Base-by-base conservation (phyloP, 2,888 invertebrate species). In the Limenitis arthemis region DNA sequence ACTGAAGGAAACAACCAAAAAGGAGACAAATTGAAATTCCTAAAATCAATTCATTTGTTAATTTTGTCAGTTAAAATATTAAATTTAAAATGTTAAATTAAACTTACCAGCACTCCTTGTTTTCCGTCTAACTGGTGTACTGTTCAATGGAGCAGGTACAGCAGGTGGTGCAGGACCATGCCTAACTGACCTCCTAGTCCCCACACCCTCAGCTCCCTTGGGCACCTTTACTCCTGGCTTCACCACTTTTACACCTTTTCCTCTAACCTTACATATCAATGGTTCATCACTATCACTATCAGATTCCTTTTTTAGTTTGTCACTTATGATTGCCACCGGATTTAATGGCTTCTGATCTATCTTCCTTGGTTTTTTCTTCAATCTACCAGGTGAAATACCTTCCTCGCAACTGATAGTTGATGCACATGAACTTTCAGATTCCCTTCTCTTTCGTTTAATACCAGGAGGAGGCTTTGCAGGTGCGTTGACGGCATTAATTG, bases 281-380 rank as follows among this genome's bases (percentile, higher is more conserved):
- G 94, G 94, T 77, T 94, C 94, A 73, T 94, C 94, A 59, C 91
- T 91, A 69, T 94, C 94, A 47, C 94, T 94, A 67, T 90, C 90
- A 38, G 91, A 90, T 64, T 93, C 93, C 69, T 90, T 90, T 64
- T 87, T 82, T 65, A 81, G 70, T 77, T 86, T 85, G 69, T 71
- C 81, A 65, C 73, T 69, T 8, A 65, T 65, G 71, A 65, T 87
- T 77, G 66, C 88, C 79, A 85, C 88, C 80, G 85, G 88, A 79
- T 70, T 86, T 79, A 65, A 86, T 77, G 77, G 89, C 12, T 63
- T 65, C n/a, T 70, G 67, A 48, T 75, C 77, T 33, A 69, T 56
- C 8, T 74, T 66, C 9, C 79, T 70, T 51, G 82, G 77, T 57
- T 84, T 83, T 66, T 85, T 85, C 67, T 79, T 79, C 38, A 72